These are phyloP conservation scores for Zaprionus ornatus DNA, from an alignment of 1,140 invertebrate genomes.

Conservation along the genomic window DNA sequence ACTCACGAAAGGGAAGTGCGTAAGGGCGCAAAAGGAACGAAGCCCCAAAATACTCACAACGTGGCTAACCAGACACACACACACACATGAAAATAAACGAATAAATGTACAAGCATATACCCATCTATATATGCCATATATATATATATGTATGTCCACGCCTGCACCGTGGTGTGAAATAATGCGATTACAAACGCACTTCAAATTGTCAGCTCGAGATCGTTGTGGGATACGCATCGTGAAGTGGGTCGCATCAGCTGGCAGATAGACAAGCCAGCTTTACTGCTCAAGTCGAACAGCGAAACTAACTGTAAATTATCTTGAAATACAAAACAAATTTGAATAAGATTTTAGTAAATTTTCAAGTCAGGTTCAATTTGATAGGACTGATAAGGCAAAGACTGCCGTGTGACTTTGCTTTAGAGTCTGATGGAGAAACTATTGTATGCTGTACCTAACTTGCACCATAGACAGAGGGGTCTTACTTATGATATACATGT, in stretches of 20 bases:
- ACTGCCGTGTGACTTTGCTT: too few species aligned
- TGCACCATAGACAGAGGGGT: too few species aligned
- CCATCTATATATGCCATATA: not conserved
- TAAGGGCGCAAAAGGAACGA: not conserved
- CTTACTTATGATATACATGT: too few species aligned
- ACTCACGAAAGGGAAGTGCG: conserved; percentile 15
- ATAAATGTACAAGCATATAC: not conserved
- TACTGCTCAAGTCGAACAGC: not conserved
- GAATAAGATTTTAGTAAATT: not conserved
- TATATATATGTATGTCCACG: not conserved
- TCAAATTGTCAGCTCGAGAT: conserved; percentile 58
- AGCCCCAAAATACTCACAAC: conserved; percentile 22
- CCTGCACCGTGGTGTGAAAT: conserved; percentile 30
- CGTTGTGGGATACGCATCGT: conserved; percentile 35
- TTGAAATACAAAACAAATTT: not conserved
- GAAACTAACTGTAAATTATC: not conserved
- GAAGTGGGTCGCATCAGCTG: conserved; percentile 55
- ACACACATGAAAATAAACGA: not conserved
- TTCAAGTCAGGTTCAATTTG: not conserved
- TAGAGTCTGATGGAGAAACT: too few species aligned
- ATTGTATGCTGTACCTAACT: too few species aligned
- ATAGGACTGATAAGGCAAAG: too few species aligned
- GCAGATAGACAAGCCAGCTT: conserved; percentile 7
- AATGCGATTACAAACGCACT: conserved; percentile 69
- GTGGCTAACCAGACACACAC: conserved; percentile 18